Evolutionary conservation across 2,113 vertebrate species (phyloP).

Genomic region (Nothocercus nigrocapillus): DNA sequence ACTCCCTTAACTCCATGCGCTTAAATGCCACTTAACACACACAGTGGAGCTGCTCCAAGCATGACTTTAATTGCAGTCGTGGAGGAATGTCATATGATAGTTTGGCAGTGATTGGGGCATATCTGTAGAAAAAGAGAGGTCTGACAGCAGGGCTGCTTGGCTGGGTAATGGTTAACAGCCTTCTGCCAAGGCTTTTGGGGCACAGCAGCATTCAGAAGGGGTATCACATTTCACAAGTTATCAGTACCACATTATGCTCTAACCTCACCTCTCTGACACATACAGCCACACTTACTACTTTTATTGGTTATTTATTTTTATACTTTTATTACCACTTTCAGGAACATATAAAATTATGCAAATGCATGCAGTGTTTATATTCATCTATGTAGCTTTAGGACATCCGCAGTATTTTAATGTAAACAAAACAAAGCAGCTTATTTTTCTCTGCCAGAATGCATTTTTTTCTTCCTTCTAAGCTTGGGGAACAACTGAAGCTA

Average conservation of each 20-base stretch:
- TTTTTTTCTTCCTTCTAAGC: not conserved
- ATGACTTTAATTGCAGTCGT: not conserved
- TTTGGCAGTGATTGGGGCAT: not conserved
- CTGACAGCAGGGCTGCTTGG: not conserved
- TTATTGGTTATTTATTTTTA: not conserved
- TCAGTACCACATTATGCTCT: not conserved
- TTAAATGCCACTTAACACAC: not conserved
- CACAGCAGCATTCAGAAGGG: not conserved
- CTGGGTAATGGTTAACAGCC: not conserved
- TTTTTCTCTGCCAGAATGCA: not conserved
- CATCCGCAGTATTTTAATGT: not conserved
- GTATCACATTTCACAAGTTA: not conserved
- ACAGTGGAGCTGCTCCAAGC: not conserved
- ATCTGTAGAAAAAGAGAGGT: not conserved
- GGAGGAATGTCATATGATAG: not conserved
- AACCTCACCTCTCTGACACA: not conserved
- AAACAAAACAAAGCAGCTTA: not conserved
- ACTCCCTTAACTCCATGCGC: not conserved
- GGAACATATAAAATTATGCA: constrained; percentile 23
- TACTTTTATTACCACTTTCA: not conserved
- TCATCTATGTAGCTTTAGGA: constrained; percentile 9
- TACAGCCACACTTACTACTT: not conserved
- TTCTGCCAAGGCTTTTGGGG: not conserved
- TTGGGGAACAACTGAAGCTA: not conserved
- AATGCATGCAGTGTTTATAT: not conserved